These are phyloP conservation scores for Meloe dianella DNA, from an alignment of 2,888 invertebrate genomes.

Conservation along the genomic window DNA sequence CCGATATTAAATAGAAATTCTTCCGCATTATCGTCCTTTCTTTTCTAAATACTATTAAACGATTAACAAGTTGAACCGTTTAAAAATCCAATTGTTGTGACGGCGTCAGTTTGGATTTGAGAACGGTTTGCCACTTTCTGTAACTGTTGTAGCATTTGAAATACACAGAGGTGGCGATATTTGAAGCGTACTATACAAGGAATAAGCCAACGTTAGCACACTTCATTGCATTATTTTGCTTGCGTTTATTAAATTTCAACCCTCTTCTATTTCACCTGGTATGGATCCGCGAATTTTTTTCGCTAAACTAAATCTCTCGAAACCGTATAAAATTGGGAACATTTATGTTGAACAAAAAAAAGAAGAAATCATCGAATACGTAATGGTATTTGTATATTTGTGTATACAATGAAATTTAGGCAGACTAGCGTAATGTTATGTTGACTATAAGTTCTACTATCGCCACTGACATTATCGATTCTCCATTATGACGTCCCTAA, in stretches of 20 bases:
- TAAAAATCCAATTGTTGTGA: not conserved
- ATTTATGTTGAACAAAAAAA: not conserved
- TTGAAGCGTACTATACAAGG: constrained; percentile 19
- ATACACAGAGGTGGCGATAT: not conserved
- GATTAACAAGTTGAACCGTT: not conserved
- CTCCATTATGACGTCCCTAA: constrained; percentile 24
- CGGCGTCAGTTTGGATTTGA: not conserved
- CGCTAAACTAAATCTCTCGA: not conserved
- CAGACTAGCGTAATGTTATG: constrained; percentile 22
- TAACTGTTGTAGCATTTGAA: not conserved
- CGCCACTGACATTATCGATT: constrained; percentile 26
- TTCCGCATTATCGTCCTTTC: not conserved
- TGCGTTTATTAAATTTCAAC: constrained; percentile 45
- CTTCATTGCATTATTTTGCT: constrained; percentile 44
- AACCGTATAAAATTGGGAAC: not conserved
- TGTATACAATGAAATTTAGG: constrained; percentile 4
- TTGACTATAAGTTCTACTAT: constrained; percentile 18
- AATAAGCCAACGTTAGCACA: constrained; percentile 43
- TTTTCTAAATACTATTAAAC: not conserved
- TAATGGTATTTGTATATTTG: not conserved
- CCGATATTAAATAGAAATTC: not conserved
- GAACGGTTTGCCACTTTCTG: not conserved
- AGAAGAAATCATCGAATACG: not conserved
- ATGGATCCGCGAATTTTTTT: not conserved
- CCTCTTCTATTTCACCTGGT: not conserved